Evolutionary conservation across 2,888 invertebrate genomes (phyloP).

Genomic region (Pycnomerus fuliginosus): DNA sequence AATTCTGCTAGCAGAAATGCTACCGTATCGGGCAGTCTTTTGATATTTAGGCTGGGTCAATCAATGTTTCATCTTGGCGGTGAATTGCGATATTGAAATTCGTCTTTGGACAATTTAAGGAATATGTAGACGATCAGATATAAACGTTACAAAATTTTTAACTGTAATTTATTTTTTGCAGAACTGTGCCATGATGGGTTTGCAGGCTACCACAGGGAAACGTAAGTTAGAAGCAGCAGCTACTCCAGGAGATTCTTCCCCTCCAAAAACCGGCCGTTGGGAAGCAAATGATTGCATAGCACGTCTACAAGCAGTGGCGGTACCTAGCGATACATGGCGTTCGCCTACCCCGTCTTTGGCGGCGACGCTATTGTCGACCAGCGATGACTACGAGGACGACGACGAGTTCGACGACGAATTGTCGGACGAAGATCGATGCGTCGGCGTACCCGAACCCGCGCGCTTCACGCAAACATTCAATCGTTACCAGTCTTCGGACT

Average conservation of each 20-base stretch:
- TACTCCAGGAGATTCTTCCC: constrained; percentile 53
- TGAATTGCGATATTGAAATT: no score
- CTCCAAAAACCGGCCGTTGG: constrained; percentile 61
- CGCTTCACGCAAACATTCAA: constrained; percentile 35
- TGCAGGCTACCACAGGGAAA: constrained; percentile 70
- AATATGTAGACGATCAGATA: no score
- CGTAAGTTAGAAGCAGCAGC: constrained; percentile 60
- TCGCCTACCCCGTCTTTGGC: constrained; percentile 52
- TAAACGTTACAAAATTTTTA: no score
- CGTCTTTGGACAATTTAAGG: no score
- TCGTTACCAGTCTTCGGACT: constrained; percentile 49
- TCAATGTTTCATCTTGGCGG: no score
- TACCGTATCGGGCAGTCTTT: no score
- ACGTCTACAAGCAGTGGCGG: constrained; percentile 70
- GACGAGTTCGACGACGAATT: constrained; percentile 65
- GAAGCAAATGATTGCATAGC: constrained; percentile 61
- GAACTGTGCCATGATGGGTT: constrained; percentile 73
- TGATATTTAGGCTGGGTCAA: no score
- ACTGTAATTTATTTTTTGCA: constrained; percentile 39
- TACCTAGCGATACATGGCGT: constrained; percentile 62
- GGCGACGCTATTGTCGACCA: constrained; percentile 44
- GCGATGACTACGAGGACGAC: constrained; percentile 57
- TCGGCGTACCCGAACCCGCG: constrained; percentile 54
- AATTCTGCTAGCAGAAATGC: no score
- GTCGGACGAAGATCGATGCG: constrained; percentile 57